phyloP scores from a whole-genome alignment of 2,888 invertebrate species.

The Orthosia incerta region DNA sequence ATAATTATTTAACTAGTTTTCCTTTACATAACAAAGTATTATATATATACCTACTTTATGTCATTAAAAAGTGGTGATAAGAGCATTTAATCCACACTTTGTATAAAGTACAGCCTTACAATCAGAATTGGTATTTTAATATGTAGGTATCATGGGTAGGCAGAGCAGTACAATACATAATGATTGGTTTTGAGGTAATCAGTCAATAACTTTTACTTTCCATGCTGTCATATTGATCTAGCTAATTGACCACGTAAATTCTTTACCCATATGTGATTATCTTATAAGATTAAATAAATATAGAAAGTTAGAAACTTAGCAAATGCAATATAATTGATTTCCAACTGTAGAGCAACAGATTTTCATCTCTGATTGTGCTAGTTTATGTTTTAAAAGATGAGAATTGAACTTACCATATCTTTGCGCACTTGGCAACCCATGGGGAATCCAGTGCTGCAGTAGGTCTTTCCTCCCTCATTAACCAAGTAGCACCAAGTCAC shows the following conservation, averaged over 20 bases:
- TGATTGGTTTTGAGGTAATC: not conserved
- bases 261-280: slow-evolving; percentile 3
- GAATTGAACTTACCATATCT: slow-evolving; percentile 82
- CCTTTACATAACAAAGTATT: not conserved
- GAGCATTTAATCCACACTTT: not conserved
- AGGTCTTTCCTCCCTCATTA: slow-evolving; percentile 93
- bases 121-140: not conserved
- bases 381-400: not conserved
- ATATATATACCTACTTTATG: not conserved
- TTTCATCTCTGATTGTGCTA: not conserved
- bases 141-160: not conserved
- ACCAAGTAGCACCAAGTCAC: slow-evolving; percentile 98
- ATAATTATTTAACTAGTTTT: slow-evolving; percentile 10
- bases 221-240: slow-evolving; percentile 18
- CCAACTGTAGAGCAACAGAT: not conserved
- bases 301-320: slow-evolving; percentile 13
- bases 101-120: not conserved
- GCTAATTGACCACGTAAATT: slow-evolving; percentile 35
- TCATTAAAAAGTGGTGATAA: not conserved
- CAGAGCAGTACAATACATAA: not conserved
- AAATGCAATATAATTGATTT: slow-evolving; percentile 7
- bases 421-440: slow-evolving; percentile 97
- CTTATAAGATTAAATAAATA: slow-evolving; percentile 12
- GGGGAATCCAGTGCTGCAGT: slow-evolving; percentile 99
- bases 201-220: slow-evolving; percentile 28